Evolutionary conservation across 2,797 vertebrate genomes (phyloP), one percentile per base, ranked within the genome.

Genomic region (Gallinago nigripennis): DNA sequence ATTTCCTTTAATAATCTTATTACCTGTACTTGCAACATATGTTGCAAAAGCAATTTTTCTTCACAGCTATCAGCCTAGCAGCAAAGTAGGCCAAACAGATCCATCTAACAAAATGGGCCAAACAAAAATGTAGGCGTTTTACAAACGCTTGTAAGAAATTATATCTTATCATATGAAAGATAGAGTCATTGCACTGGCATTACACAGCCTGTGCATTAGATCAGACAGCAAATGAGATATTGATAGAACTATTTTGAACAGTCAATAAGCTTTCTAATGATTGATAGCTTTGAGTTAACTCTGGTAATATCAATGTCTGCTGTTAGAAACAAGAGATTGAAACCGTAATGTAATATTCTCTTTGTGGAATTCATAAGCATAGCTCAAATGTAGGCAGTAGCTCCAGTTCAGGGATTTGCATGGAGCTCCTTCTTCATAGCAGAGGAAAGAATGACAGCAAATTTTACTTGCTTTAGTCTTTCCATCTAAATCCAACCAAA

Each of bases 171-270:
- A 82, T 93, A 83, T 95, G 93, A 96, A 95, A 97, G 94, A 94
- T 80, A 66, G 61, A 96, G 69, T 90, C 80, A 85, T 82, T 94
- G 91, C 41, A 81, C 61, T 94, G 96, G 78, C 92, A 97, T 94
- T 96, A 94, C 66, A 92, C 88, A 68, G 90, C 86, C 94, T 88
- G 88, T 97, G 94, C 92, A 98, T 98, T 98, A 98, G 97, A 97
- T 97, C 95, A 97, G 97, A 97, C 77, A 97, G 94, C 91, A 98
- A 98, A 98, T 97, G 97, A 98, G 97, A 97, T 98, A 98, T 98
- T 98, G 97, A 98, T 98, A 97, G 97, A 98, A 97, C 97, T 97
- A 98, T 98, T 98, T 79, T 94, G 86, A 97, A 91, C 86, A 97
- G 97, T 98, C 98, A 81, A 98, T 98, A 97, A 96, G 77, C 90